A percentile compares a stretch with the other conserved stretches of the same genome.
Conservation (phyloP, 2,797 vertebrate genomes). For the Galago senegalensis region DNA sequence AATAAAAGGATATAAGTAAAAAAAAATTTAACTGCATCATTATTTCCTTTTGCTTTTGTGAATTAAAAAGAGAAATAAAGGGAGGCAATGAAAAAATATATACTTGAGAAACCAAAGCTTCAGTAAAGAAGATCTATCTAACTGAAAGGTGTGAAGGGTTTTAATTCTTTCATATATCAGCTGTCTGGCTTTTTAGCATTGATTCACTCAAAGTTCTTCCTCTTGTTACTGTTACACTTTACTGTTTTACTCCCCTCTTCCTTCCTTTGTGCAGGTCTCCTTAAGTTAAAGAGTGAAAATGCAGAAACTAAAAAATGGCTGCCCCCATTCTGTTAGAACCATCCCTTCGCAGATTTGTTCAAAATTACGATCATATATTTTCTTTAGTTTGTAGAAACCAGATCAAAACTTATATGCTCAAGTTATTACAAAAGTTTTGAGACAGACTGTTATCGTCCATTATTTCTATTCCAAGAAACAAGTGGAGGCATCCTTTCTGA, state of each 20-base stretch:
- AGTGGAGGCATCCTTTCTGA: no score
- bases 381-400: slow-evolving; percentile 31
- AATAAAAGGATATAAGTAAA: slow-evolving; percentile 22
- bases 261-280: neutral
- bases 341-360: neutral
- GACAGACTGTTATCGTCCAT: no score
- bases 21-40: neutral
- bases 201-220: neutral
- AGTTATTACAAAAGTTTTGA: no score
- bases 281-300: neutral
- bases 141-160: neutral
- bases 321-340: slow-evolving; percentile 3
- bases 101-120: slow-evolving; percentile 27
- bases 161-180: neutral
- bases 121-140: neutral
- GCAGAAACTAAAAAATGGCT: neutral
- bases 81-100: slow-evolving; percentile 27
- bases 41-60: slow-evolving; percentile 14
- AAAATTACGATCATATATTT: neutral
- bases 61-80: slow-evolving; percentile 38
- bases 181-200: neutral
- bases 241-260: neutral
- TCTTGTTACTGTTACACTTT: neutral
- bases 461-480: no score
- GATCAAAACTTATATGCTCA: neutral